Evolutionary conservation across 1,140 invertebrate species (phyloP).

Genomic region (Pseudomyrmex pallidus): DNA sequence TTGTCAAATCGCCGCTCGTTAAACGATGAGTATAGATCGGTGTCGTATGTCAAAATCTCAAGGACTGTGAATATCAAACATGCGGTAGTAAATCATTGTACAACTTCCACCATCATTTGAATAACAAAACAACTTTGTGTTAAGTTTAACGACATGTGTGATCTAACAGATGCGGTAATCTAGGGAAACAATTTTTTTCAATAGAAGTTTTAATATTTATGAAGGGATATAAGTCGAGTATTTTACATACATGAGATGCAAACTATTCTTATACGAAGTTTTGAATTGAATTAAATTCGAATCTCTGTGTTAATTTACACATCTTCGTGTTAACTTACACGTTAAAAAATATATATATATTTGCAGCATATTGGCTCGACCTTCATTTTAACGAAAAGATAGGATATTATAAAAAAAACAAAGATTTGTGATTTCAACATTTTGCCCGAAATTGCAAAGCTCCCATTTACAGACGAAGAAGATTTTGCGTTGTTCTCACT

Average conservation of each 20-base stretch:
- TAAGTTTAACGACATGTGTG: not conserved
- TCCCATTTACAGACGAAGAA: slow-evolving; percentile 16
- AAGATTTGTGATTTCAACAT: not conserved
- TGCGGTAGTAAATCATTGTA: slow-evolving; percentile 18
- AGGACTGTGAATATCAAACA: not conserved
- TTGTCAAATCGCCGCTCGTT: slow-evolving; percentile 2
- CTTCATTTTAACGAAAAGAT: not conserved
- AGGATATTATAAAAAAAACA: too few relatives aligned
- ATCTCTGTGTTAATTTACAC: too few relatives aligned
- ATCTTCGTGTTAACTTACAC: too few relatives aligned
- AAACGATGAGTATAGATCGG: not conserved
- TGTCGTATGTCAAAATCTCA: slow-evolving; percentile 23
- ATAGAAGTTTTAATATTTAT: too few relatives aligned
- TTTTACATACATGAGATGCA: too few relatives aligned
- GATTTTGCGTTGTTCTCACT: not conserved
- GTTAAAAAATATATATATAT: too few relatives aligned
- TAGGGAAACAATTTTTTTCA: not conserved
- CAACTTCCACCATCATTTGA: not conserved
- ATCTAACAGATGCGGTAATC: not conserved
- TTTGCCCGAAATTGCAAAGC: not conserved
- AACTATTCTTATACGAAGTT: too few relatives aligned
- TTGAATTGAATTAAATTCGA: too few relatives aligned
- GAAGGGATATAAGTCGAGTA: too few relatives aligned
- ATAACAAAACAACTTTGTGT: not conserved
- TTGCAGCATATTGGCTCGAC: too few relatives aligned